Percentiles rank a stretch among this genome's conserved stretches.
Conservation (phyloP, 2,113 vertebrate species). For the Heterotis niloticus region DNA sequence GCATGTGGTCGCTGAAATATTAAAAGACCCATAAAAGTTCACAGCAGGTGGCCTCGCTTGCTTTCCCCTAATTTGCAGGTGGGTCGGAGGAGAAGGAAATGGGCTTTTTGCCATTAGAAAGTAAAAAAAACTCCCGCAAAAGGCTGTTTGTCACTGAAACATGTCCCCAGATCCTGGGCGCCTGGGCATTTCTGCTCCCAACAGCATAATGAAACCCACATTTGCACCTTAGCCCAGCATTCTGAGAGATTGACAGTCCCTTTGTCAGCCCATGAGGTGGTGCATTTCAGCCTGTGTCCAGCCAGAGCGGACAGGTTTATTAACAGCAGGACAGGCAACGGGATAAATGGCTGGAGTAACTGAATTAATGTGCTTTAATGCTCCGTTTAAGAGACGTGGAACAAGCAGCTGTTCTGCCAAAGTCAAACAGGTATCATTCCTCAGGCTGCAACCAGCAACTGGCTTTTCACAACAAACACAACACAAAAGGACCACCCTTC, state of each 20-base stretch:
- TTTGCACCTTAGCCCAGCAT: slow-evolving; percentile 45
- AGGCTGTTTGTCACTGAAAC: slow-evolving; percentile 47
- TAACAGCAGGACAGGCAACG: slow-evolving; percentile 48
- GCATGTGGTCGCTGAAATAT: slow-evolving; percentile 43
- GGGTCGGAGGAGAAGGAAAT: slow-evolving; percentile 25
- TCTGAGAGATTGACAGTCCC: slow-evolving; percentile 60
- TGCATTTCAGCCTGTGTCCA: slow-evolving; percentile 51
- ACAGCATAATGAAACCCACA: slow-evolving; percentile 62
- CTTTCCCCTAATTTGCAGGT: slow-evolving; percentile 11
- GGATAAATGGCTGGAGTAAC: slow-evolving; percentile 52
- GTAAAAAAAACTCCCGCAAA: background rate
- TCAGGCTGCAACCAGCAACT: background rate
- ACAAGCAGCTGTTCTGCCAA: slow-evolving; percentile 42
- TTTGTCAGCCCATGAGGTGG: slow-evolving; percentile 58
- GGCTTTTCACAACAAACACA: background rate
- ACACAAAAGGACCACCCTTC: background rate
- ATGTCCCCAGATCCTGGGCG: slow-evolving; percentile 31
- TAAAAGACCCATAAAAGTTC: slow-evolving; percentile 43
- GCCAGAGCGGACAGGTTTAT: slow-evolving; percentile 62
- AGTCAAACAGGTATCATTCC: slow-evolving; percentile 14
- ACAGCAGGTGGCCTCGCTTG: slow-evolving; percentile 46
- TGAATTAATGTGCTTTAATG: slow-evolving; percentile 57
- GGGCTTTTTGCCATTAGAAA: slow-evolving; percentile 23
- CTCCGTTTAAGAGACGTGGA: slow-evolving; percentile 52
- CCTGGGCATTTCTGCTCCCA: slow-evolving; percentile 18